Evolutionary conservation across 2,888 invertebrate genomes (phyloP).

Genomic region (Scaptodrosophila latifasciaeformis): DNA sequence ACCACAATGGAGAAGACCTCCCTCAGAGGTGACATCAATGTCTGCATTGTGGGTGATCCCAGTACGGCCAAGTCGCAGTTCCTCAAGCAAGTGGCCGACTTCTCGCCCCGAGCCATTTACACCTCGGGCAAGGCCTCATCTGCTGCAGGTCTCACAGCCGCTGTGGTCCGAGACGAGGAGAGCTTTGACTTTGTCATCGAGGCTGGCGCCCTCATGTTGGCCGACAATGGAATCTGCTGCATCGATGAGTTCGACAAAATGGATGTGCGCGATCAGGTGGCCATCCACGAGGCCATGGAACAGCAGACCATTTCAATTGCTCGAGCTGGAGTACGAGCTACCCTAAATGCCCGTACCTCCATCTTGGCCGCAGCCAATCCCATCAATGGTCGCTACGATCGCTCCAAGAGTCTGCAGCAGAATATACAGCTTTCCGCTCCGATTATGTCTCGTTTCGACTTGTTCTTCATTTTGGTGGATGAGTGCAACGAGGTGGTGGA

Average conservation of each 20-base stretch:
- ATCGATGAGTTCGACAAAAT: slow-evolving; percentile 99
- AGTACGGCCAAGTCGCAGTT: slow-evolving; percentile 99
- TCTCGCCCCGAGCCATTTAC: slow-evolving; percentile 96
- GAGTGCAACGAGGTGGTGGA: slow-evolving; percentile 97
- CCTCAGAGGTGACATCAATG: slow-evolving; percentile 96
- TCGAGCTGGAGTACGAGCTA: slow-evolving; percentile 98
- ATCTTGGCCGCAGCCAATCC: slow-evolving; percentile 99
- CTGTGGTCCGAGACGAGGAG: slow-evolving; percentile 97
- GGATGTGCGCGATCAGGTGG: slow-evolving; percentile 97
- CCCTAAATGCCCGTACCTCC: slow-evolving; percentile 96
- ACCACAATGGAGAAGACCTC: slow-evolving; percentile 93
- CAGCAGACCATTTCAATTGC: slow-evolving; percentile 99
- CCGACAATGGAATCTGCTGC: slow-evolving; percentile 98
- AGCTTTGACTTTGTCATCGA: slow-evolving; percentile 99
- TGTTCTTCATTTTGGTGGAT: slow-evolving; percentile 98
- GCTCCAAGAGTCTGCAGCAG: slow-evolving; percentile 93
- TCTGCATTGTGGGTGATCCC: slow-evolving; percentile 98
- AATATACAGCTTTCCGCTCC: slow-evolving; percentile 96
- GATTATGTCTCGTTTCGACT: slow-evolving; percentile 98
- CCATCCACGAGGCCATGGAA: slow-evolving; percentile 99
- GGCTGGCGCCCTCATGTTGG: slow-evolving; percentile 99
- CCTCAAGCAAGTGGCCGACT: slow-evolving; percentile 94
- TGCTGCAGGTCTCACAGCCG: slow-evolving; percentile 98
- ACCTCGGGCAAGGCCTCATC: slow-evolving; percentile 99
- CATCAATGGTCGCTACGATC: slow-evolving; percentile 96